Evolutionary conservation across 2,888 invertebrate genomes (phyloP), one percentile per base, ranked within the genome.

Genomic region (Lepidocyrtoides sp.): DNA sequence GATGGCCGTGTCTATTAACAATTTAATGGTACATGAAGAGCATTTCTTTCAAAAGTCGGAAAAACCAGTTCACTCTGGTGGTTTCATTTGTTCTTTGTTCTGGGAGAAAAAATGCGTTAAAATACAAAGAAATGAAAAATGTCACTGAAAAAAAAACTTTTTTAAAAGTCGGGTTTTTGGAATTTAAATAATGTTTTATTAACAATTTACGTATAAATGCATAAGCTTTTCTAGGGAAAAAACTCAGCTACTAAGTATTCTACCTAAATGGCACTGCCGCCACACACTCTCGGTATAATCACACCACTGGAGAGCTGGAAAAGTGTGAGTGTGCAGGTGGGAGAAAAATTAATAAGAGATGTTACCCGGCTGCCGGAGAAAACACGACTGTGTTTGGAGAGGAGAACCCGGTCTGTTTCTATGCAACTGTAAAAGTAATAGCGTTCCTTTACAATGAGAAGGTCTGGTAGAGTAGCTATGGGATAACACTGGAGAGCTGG

Each of bases 321-420:
- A 23, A 41, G 72, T 44, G 44, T 72, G 72, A 12, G 72, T 5
- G 48, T 79, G 48, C 48, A 54, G 79, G 79, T 79, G 54, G 17
- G 79, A 54, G 54, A 79, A 17, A 79, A 54, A 29, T 54, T 51
- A n/a, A 44, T 60, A 20, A 5, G 63, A 81, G 85, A 90, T 86
- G 85, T 86, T 85, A 72, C 91, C 86, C 63, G 81, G 91, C 72
- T 86, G 85, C 69, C 29, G 75, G 91, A 81, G 86, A 10, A 86
- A 86, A 72, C 81, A 48, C 86, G 86, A 91, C 91, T 91, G 91
- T 91, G 86, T 91, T 91, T 91, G 91, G 57, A 29, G 69, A 57
- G 48, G 72, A 17, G 44, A 85, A 54, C 72, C 81, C 79, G 91
- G 85, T 79, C 48, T 72, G 91, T 91, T 86, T 91, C 91, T 72